Conservation (phyloP, 2,797 vertebrate species). For the Halcyon smyrnensis region DNA sequence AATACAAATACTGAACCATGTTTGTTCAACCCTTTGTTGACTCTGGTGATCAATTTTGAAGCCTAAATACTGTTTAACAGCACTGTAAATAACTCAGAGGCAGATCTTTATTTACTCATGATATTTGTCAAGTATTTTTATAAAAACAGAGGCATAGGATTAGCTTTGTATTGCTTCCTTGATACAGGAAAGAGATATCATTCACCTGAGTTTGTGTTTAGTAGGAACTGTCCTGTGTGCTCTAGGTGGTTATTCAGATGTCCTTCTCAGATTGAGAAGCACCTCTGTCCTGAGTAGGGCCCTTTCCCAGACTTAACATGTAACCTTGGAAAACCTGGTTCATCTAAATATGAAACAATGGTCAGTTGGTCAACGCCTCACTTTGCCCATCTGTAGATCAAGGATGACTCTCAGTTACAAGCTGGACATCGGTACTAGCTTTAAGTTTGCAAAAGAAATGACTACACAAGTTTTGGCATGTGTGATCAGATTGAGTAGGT, state of each 20-base stretch:
- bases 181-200: neutral
- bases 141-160: neutral
- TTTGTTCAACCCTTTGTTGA: slow-evolving; percentile 62
- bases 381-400: neutral
- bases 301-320: neutral
- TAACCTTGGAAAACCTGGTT: slow-evolving; percentile 1
- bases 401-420: neutral
- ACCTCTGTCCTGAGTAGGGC: neutral
- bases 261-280: neutral
- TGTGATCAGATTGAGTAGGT: neutral
- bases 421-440: neutral
- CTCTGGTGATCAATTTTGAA: slow-evolving; percentile 61
- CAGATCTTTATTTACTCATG: slow-evolving; percentile 52
- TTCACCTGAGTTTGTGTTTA: neutral
- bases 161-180: neutral
- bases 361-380: neutral
- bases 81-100: slow-evolving; percentile 49
- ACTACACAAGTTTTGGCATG: neutral
- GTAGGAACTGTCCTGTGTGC: neutral
- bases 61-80: slow-evolving; percentile 51
- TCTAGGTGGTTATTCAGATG: neutral
- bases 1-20: slow-evolving; percentile 61
- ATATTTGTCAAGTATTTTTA: slow-evolving; percentile 43
- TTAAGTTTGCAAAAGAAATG: neutral
- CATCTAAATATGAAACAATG: neutral